These are phyloP conservation scores for Operophtera brumata DNA, from an alignment of 2,888 invertebrate species.

Conservation along the genomic window DNA sequence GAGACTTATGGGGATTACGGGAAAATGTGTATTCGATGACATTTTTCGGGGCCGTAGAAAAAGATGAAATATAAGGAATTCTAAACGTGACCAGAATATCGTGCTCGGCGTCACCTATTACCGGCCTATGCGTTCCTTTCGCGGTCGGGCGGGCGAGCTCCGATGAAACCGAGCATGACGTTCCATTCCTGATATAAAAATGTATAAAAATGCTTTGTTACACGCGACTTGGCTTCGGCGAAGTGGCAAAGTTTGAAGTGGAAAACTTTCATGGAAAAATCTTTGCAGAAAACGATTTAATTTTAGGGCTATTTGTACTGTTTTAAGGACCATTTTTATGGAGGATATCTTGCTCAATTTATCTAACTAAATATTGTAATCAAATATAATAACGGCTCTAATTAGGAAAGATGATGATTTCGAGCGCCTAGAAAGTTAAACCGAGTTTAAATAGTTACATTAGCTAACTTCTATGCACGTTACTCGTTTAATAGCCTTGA, in stretches of 20 bases:
- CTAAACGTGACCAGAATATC: constrained; percentile 76
- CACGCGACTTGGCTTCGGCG: constrained; percentile 75
- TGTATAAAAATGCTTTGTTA: constrained; percentile 80
- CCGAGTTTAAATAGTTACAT: constrained; percentile 33
- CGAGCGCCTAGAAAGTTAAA: constrained; percentile 17
- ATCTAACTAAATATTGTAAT: constrained; percentile 41
- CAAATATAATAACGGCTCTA: constrained; percentile 34
- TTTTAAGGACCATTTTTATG: constrained; percentile 56
- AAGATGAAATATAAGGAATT: constrained; percentile 81
- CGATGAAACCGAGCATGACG: constrained; percentile 77
- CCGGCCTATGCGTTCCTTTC: constrained; percentile 74
- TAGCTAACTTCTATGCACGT: constrained; percentile 39
- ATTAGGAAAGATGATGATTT: constrained; percentile 26
- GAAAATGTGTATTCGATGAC: constrained; percentile 81
- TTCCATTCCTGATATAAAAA: constrained; percentile 79
- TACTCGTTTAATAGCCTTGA: constrained; percentile 48
- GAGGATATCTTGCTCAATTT: constrained; percentile 49
- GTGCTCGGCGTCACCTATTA: constrained; percentile 74
- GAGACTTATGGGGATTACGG: constrained; percentile 79
- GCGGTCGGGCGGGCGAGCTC: constrained; percentile 72
- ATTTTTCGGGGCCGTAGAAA: constrained; percentile 78
- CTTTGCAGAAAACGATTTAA: constrained; percentile 77
- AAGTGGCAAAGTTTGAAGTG: constrained; percentile 80
- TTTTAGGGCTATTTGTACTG: constrained; percentile 76
- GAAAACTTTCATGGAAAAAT: constrained; percentile 79